Evolutionary conservation across 1,140 invertebrate species (phyloP).

Genomic region (Nasonia vitripennis): DNA sequence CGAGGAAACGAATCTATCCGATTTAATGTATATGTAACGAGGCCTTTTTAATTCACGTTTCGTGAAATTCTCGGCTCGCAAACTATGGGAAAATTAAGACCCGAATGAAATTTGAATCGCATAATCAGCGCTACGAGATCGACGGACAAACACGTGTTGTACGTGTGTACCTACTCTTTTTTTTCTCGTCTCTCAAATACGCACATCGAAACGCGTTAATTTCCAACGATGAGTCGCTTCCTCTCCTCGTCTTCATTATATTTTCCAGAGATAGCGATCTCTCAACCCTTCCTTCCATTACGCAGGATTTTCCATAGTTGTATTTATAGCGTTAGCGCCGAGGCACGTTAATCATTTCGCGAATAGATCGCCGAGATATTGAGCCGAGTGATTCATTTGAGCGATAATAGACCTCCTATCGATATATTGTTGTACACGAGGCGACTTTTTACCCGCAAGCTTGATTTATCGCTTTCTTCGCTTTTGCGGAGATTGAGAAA

Average conservation of each 20-base stretch:
- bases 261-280: conserved; percentile 33
- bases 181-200: conserved; percentile 17
- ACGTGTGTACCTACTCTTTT: neutral
- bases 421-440: neutral
- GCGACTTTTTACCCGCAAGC: neutral
- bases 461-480: neutral
- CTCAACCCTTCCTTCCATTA: conserved; percentile 4
- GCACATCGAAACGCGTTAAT: neutral
- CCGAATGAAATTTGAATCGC: too few species aligned
- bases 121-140: neutral
- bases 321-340: neutral
- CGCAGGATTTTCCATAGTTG: conserved; percentile 17
- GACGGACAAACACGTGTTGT: neutral
- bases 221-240: neutral
- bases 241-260: conserved; percentile 39
- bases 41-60: too few species aligned
- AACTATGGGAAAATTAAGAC: too few species aligned
- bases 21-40: too few species aligned
- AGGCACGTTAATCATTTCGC: conserved; percentile 37
- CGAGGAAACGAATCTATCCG: too few species aligned
- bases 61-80: too few species aligned
- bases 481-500: conserved; percentile 6
- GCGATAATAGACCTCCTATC: conserved; percentile 10
- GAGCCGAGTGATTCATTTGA: conserved; percentile 26
- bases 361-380: conserved; percentile 16